Conservation (phyloP, 2,113 vertebrate genomes). For the Rissa tridactyla region DNA sequence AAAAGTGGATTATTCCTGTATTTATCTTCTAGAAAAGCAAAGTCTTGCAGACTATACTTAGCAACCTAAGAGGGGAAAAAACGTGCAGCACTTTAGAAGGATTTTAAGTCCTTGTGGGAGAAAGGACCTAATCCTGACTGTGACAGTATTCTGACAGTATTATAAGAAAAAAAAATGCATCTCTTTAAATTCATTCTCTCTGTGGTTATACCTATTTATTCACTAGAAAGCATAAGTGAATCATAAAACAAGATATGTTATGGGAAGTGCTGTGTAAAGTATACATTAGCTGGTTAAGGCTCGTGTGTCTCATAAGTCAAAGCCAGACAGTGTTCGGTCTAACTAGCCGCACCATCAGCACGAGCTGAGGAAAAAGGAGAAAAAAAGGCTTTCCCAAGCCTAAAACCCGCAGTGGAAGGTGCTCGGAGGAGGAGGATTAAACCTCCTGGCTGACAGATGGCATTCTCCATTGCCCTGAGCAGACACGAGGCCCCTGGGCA, state of each 20-base stretch:
- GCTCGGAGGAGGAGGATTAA: not conserved
- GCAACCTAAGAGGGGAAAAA: not conserved
- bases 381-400: not conserved
- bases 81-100: not conserved
- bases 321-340: not conserved
- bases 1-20: not conserved
- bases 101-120: not conserved
- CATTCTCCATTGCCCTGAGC: not conserved
- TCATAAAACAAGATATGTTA: not conserved
- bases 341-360: not conserved
- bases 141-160: not conserved
- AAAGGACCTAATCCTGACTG: not conserved
- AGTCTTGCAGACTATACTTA: not conserved
- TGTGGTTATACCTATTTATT: not conserved
- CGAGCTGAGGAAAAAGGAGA: not conserved
- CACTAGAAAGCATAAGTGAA: not conserved
- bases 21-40: not conserved
- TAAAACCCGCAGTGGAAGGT: not conserved
- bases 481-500: accelerated
- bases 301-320: not conserved
- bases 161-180: not conserved
- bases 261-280: not conserved
- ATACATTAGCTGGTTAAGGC: not conserved
- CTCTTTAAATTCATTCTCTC: not conserved
- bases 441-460: not conserved